These are phyloP conservation scores for Dasysyrphus albostriatus DNA, from an alignment of 2,888 invertebrate genomes.

Conservation along the genomic window DNA sequence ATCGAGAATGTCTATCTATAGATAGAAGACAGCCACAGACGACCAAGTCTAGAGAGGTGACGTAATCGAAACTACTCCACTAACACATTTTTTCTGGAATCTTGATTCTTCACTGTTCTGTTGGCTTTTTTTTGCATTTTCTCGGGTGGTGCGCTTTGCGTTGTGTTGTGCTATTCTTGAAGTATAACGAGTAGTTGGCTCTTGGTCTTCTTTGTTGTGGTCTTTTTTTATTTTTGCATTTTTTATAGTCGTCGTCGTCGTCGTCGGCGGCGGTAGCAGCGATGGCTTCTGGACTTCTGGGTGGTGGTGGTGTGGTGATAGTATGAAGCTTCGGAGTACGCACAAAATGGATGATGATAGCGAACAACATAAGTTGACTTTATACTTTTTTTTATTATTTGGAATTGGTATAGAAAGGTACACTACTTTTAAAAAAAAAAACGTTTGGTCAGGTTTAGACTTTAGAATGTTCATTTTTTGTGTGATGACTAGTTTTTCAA, in stretches of 20 bases:
- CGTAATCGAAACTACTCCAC: constrained; percentile 84
- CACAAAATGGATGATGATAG: constrained; percentile 43
- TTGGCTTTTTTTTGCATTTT: constrained; percentile 47
- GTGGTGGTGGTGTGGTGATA: constrained; percentile 55
- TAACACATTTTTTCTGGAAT: constrained; percentile 82
- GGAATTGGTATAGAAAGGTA: constrained; percentile 26
- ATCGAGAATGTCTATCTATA: constrained; percentile 54
- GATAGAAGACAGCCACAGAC: constrained; percentile 53
- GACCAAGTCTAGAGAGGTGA: constrained; percentile 79
- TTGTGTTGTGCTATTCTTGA: constrained; percentile 67
- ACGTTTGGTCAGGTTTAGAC: constrained; percentile 21
- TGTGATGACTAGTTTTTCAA: constrained; percentile 23
- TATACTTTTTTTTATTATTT: constrained; percentile 19
- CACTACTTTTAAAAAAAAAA: constrained; percentile 40
- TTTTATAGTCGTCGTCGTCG: constrained; percentile 31
- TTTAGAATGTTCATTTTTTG: background rate
- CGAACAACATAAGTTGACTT: constrained; percentile 53
- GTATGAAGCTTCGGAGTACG: constrained; percentile 49
- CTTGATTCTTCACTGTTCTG: constrained; percentile 45
- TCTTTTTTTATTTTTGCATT: constrained; percentile 79
- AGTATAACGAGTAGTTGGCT: constrained; percentile 38
- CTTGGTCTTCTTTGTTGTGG: constrained; percentile 53
- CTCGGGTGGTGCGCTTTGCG: constrained; percentile 72
- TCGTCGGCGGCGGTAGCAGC: constrained; percentile 14
- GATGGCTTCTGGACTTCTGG: constrained; percentile 60